Evolutionary conservation across 2,113 vertebrate genomes (phyloP), one percentile per base, ranked within the genome.

Genomic region (Camelus dromedarius): DNA sequence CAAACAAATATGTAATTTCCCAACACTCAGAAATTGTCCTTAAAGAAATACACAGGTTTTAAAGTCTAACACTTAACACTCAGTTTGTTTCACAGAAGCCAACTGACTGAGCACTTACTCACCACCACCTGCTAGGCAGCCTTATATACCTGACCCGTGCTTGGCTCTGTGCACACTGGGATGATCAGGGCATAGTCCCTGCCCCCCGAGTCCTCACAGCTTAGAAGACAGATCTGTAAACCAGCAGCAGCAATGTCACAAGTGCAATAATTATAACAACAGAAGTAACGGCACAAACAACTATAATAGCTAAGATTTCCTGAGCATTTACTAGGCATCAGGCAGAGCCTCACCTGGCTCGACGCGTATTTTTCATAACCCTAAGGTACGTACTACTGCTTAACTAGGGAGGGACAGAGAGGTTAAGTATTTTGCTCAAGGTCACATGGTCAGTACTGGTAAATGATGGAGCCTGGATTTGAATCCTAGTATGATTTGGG

Each of bases 1-100:
- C 46, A 38, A 35, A 84, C 69, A 89, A 88, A 91, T 76, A 91
- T 8, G 18, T 42, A 30, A 89, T 85, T 93, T 96, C 35, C 42
- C 48, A 87, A 95, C 5, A 60, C 30, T 79, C 3, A n/a, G 35
- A 86, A 94, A 58, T 9, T 56, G 20, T 86, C 42, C 80, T 60
- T 66, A 84, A 91, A 88, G 66, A 92, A 95, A 75, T 11, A 15
- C 67, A 66, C 70, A 80, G 7, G 32, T 60, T 96, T 52, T 32
- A 38, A n/a, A 64, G 46, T 62, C 89, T 86, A 87, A 72, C 19
- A 60, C 48, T 77, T 46, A 72, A 48, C 28, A 48, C 46, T 48
- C 22, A 22, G 67, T 38, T 77, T 50, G 28, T 83, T 88, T n/a
- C 72, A 80, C 60, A 72, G 20, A 52, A 58, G 32, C 58, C 91